phyloP scores from a whole-genome alignment of 2,888 invertebrate genomes.

The Nemotelus nigrinus region DNA sequence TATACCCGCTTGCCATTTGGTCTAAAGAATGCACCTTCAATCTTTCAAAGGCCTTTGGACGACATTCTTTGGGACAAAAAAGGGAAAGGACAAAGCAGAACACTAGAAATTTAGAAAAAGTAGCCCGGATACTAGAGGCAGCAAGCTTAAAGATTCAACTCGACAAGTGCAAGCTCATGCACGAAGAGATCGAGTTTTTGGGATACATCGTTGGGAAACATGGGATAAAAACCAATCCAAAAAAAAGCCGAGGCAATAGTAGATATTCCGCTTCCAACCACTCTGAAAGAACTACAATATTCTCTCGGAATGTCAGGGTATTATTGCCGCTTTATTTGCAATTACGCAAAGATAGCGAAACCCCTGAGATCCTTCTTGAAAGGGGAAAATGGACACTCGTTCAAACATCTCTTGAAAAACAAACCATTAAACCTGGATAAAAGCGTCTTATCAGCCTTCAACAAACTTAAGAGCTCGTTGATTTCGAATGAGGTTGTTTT shows the following conservation, averaged over 20 bases:
- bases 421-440: too few species aligned
- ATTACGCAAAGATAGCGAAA: conserved; percentile 44
- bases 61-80: conserved; percentile 14
- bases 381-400: too few species aligned
- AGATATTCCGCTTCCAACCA: conserved; percentile 30
- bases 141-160: conserved; percentile 24
- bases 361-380: conserved; percentile 44
- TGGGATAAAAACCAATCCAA: conserved; percentile 18
- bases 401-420: conserved; percentile 3
- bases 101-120: background rate
- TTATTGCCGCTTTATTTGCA: conserved; percentile 46
- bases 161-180: conserved; percentile 31
- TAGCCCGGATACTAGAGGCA: conserved; percentile 48
- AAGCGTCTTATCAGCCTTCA: background rate
- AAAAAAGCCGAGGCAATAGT: conserved; percentile 47
- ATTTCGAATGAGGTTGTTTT: too few species aligned
- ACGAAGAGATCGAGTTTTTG: conserved; percentile 42
- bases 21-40: conserved; percentile 9
- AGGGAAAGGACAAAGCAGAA: background rate
- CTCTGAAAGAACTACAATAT: conserved; percentile 37
- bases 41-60: conserved; percentile 31
- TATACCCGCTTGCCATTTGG: conserved; percentile 38
- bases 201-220: conserved; percentile 19
- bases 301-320: conserved; percentile 46
- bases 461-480: conserved; percentile 4